phyloP scores from a whole-genome alignment of 2,113 vertebrate genomes.

The Sinocyclocheilus anshuiensis region DNA sequence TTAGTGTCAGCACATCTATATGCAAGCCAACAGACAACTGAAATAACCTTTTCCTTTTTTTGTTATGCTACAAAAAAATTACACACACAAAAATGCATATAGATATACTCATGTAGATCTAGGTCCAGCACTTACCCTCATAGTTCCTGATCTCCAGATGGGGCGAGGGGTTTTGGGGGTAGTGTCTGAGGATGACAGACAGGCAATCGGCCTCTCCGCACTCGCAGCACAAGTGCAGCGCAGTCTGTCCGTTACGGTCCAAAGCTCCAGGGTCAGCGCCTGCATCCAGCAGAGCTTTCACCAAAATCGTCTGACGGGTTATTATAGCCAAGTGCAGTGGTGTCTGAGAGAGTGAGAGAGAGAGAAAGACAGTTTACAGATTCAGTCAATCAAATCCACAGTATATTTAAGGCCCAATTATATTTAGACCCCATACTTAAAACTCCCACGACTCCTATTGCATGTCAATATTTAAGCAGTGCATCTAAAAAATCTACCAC shows the following conservation, averaged over 20 bases:
- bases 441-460: background rate
- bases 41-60: background rate
- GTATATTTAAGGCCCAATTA: background rate
- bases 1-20: background rate
- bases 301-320: constrained; percentile 76
- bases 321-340: constrained; percentile 88
- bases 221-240: constrained; percentile 85
- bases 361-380: background rate
- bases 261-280: constrained; percentile 79
- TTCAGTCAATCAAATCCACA: background rate
- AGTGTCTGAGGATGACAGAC: constrained; percentile 68
- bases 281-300: constrained; percentile 72
- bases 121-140: constrained; percentile 74
- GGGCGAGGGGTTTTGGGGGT: constrained; percentile 34
- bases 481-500: background rate
- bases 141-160: constrained; percentile 83
- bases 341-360: constrained; percentile 70
- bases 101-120: background rate
- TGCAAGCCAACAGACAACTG: background rate
- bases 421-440: background rate
- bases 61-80: background rate
- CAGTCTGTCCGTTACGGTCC: constrained; percentile 85
- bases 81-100: no score
- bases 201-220: constrained; percentile 76
- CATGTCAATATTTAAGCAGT: background rate